Evolutionary conservation across 1,140 invertebrate genomes (phyloP).

Genomic region (Orius laevigatus): DNA sequence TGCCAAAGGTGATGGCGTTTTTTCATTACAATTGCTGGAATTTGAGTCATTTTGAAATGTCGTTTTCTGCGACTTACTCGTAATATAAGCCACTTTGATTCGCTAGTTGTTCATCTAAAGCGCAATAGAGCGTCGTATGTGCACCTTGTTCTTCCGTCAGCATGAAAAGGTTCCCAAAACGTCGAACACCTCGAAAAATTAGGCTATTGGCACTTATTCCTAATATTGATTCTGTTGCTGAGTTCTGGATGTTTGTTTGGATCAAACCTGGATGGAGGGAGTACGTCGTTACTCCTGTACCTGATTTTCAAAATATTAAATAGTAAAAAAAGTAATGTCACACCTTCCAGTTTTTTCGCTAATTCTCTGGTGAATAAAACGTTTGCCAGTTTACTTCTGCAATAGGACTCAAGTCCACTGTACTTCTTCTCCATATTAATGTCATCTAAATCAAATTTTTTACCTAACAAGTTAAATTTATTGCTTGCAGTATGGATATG

Average conservation of each 20-base stretch:
- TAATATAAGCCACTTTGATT: conserved; percentile 48
- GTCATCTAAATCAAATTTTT: conserved; percentile 21
- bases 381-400: conserved; percentile 58
- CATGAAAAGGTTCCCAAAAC: conserved; percentile 29
- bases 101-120: conserved; percentile 48
- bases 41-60: too few species aligned
- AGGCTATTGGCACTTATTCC: too few species aligned
- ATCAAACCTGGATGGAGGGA: conserved; percentile 56
- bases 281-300: conserved; percentile 45
- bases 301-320: conserved; percentile 22
- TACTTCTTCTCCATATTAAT: conserved; percentile 34
- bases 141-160: conserved; percentile 51
- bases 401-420: conserved; percentile 46
- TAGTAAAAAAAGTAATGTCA: too few species aligned
- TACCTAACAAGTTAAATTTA: conserved; percentile 1
- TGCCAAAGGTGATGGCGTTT: too few species aligned
- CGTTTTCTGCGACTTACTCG: conserved; percentile 24
- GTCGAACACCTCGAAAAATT: conserved; percentile 39
- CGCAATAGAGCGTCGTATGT: conserved; percentile 64
- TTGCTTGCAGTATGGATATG: not conserved
- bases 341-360: conserved; percentile 36
- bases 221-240: conserved; percentile 36
- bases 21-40: too few species aligned
- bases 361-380: conserved; percentile 51
- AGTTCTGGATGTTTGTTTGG: conserved; percentile 53